phyloP scores from a whole-genome alignment of 2,113 vertebrate genomes.

The Tautogolabrus adspersus region DNA sequence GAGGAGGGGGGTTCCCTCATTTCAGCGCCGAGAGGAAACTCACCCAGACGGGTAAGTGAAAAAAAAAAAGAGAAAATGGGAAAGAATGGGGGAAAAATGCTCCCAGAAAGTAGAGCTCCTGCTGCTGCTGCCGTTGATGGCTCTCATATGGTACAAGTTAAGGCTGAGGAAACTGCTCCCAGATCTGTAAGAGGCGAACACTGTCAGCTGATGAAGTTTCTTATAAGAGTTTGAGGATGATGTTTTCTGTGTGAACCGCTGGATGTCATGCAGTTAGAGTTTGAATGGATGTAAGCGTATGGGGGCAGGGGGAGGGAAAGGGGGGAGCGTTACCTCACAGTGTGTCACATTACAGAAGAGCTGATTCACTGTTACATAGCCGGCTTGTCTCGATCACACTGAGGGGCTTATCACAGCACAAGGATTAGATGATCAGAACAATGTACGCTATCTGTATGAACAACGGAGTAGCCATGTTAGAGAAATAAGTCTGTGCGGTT shows the following conservation, averaged over 20 bases:
- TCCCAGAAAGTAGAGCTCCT: constrained; percentile 58
- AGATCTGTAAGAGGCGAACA: constrained; percentile 59
- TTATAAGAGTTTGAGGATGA: background rate
- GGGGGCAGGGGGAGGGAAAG: background rate
- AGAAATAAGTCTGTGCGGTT: constrained; percentile 41
- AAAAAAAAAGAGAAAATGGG: constrained; percentile 68
- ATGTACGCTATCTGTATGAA: background rate
- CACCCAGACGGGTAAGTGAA: constrained; percentile 89
- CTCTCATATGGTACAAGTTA: constrained; percentile 84
- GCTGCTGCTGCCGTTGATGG: constrained; percentile 82
- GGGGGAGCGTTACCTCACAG: constrained; percentile 37
- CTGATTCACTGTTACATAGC: constrained; percentile 61
- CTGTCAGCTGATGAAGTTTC: background rate
- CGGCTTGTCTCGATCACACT: background rate
- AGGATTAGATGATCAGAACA: constrained; percentile 5
- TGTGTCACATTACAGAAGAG: constrained; percentile 44
- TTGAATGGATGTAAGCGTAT: constrained; percentile 11
- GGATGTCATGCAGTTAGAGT: background rate
- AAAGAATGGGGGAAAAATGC: constrained; percentile 35
- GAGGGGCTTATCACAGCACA: background rate
- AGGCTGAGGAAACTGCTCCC: constrained; percentile 84
- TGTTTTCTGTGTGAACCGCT: background rate
- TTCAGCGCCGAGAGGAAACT: constrained; percentile 81
- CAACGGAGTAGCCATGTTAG: constrained; percentile 4
- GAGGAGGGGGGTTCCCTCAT: constrained; percentile 65